Evolutionary conservation across 2,113 vertebrate species (phyloP), one percentile per base, ranked within the genome.

Genomic region (Callorhinus ursinus): DNA sequence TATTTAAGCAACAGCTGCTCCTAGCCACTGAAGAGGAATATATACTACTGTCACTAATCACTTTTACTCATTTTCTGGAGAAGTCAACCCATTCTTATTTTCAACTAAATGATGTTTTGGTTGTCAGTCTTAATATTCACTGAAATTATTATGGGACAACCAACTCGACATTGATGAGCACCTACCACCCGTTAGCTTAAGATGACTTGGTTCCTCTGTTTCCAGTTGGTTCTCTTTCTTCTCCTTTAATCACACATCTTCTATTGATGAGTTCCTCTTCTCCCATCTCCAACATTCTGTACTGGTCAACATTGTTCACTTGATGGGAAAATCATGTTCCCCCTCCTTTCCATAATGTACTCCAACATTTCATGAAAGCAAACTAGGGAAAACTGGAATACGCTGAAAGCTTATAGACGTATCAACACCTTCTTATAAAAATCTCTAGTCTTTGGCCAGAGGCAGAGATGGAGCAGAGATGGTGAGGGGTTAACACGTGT

Each of bases 101-200:
- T 81, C 86, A 96, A 92, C 91, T 55, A 77, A 84, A 74, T 2
- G 36, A 31, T n/a, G 6, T 72, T 93, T 90, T 59, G 39, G 11
- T 36, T 95, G 53, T 90, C 33, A 65, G 19, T 92, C n/a, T 88
- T 94, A 94, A 59, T 59, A 95, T 28, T 74, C 42, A 76, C 42
- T 14, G 53, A 65, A 85, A 89, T 92, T 61, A 51, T 82, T 77
- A 36, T 33, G 46, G 81, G 53, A 77, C 53, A 88, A 87, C 65
- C 6, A 11, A 69, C 0, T 16, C 24, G 61, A 7, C n/a, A 42
- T 19, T 87, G 76, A 88, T 49, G 9, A 51, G 77, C 33, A 67
- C 24, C 63, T 31, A 42, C 28, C 16, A 49, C 11, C 36, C 94
- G 39, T 53, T 24, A 83, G 81, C 49, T 84, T 51, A 69, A 80